A percentile compares a stretch with the other conserved stretches of the same genome.
Evolutionary conservation across 2,888 invertebrate genomes (phyloP).

Genomic region (Drosophila kanekoi): DNA sequence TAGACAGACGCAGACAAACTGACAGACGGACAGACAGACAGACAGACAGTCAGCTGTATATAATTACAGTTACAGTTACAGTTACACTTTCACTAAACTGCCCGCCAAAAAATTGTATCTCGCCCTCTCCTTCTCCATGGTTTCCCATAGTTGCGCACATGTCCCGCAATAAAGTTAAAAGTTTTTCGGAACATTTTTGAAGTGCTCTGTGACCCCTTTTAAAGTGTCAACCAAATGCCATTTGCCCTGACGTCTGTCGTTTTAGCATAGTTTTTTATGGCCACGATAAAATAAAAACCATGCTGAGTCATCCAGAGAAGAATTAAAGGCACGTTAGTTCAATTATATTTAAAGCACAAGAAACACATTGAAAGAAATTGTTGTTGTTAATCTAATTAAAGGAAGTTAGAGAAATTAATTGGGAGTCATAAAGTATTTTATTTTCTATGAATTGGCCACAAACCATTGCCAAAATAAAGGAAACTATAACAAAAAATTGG

Average conservation of each 20-base stretch:
- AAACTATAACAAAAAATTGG: no score
- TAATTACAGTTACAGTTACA: slow-evolving; percentile 80
- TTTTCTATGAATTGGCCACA: no score
- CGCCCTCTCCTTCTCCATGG: background rate
- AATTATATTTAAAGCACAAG: background rate
- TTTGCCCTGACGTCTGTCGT: slow-evolving; percentile 15
- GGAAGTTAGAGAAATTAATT: no score
- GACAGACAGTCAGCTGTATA: slow-evolving; percentile 63
- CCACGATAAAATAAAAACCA: slow-evolving; percentile 16
- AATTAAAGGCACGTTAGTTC: slow-evolving; percentile 2
- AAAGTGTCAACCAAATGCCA: slow-evolving; percentile 64
- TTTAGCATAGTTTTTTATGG: slow-evolving; percentile 42
- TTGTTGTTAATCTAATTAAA: no score
- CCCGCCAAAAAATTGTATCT: slow-evolving; percentile 31
- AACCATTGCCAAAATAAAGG: no score
- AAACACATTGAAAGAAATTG: background rate
- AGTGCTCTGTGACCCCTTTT: slow-evolving; percentile 69
- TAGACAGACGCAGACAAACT: slow-evolving; percentile 37
- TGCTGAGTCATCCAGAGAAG: background rate
- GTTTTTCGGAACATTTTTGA: slow-evolving; percentile 33
- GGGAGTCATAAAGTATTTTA: no score
- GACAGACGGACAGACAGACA: slow-evolving; percentile 30
- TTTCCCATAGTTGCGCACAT: slow-evolving; percentile 8
- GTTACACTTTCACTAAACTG: slow-evolving; percentile 79
- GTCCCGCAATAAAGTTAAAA: slow-evolving; percentile 41